Base-by-base conservation (phyloP, 2,797 vertebrate species). In the Macrochelys suwanniensis region DNA sequence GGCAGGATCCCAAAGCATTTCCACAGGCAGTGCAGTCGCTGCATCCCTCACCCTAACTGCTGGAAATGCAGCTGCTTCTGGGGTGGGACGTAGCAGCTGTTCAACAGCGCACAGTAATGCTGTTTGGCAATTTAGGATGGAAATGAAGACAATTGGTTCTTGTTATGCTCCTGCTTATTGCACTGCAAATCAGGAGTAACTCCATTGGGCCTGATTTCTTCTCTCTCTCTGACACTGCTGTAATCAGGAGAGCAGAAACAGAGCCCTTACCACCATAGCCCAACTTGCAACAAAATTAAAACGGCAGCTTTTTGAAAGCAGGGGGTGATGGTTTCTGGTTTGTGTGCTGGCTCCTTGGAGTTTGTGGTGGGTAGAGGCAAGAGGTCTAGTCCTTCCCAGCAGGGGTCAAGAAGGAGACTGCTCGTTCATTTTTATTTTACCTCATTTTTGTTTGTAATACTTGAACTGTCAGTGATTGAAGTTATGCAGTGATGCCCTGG, bases 391-490 rank as follows among this genome's bases (percentile, higher is more conserved):
- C 85, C 92, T 89, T 61, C 95, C 91, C 87, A 4, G n/a, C 49
- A 0, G 9, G 93, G 82, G 81, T 0, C 37, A 78, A 2, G 1
- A 78, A 94, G 80, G 10, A 0, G 54, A 81, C 87, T 61, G 92
- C 87, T 95, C 84, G 88, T 96, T 97, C 92, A 1, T 82, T 96
- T 96, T 97, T 77, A 61, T 94, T 97, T 98, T 97, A 97, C 97
- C 97, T 97, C 95, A 90, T 90, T 94, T 92, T 94, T 95, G 37
- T 9, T 95, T 95, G 95, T 90, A 87, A 98, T 98, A 98, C 97
- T 98, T 98, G 97, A 98, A 97, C 65, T 33, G 26, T 89, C 93
- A 81, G 95, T 88, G 94, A 3, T 88, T 88, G 94, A 94, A 68
- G 23, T 92, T 81, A 92, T 82, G 4, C 95, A 21, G 91, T 57